phyloP scores from a whole-genome alignment of 1,140 invertebrate genomes.

The Drosophila seguyi region DNA sequence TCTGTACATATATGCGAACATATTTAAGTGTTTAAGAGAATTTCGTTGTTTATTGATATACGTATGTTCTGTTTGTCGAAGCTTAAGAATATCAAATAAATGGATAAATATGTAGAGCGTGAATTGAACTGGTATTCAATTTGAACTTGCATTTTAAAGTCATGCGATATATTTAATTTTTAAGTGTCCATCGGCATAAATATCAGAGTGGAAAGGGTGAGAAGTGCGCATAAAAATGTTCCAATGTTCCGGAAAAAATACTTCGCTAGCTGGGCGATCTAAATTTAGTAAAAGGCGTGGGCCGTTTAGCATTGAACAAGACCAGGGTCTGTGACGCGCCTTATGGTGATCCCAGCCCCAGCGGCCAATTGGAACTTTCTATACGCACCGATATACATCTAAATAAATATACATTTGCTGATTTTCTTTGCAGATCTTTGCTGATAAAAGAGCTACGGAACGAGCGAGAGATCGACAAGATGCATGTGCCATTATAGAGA shows the following conservation, averaged over 20 bases:
- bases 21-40: slow-evolving; percentile 27
- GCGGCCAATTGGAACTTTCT: slow-evolving; percentile 49
- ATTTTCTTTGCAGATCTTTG: slow-evolving; percentile 33
- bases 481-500: slow-evolving; percentile 76
- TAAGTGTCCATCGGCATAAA: slow-evolving; percentile 42
- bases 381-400: slow-evolving; percentile 25
- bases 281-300: slow-evolving; percentile 76
- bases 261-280: slow-evolving; percentile 49
- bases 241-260: slow-evolving; percentile 57
- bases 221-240: slow-evolving; percentile 38
- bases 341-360: slow-evolving; percentile 43
- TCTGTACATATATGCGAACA: slow-evolving; percentile 10
- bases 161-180: slow-evolving; percentile 50
- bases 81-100: slow-evolving; percentile 38
- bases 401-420: slow-evolving; percentile 28
- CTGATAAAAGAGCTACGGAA: slow-evolving; percentile 49
- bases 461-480: slow-evolving; percentile 59
- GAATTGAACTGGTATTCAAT: slow-evolving; percentile 38
- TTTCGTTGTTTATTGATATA: slow-evolving; percentile 19
- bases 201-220: slow-evolving; percentile 21
- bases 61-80: slow-evolving; percentile 51
- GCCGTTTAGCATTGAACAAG: slow-evolving; percentile 73
- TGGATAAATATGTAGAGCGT: slow-evolving; percentile 7
- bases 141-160: background rate
- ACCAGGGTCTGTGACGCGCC: slow-evolving; percentile 70